phyloP scores from a whole-genome alignment of 2,113 vertebrate species.

The Notothenia coriiceps region DNA sequence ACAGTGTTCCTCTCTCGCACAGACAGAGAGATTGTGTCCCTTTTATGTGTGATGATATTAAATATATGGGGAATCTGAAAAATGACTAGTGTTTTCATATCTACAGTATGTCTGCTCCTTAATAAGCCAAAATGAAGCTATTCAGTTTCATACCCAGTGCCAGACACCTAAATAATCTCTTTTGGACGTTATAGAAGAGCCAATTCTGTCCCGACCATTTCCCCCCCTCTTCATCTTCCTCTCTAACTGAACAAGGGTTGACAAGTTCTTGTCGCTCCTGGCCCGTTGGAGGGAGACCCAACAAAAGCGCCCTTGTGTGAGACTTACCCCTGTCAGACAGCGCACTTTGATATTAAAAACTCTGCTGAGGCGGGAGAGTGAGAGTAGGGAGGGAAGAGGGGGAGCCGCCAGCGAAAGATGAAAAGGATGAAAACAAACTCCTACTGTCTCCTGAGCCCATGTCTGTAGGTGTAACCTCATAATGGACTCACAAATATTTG shows the following conservation, averaged over 20 bases:
- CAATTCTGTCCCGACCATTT: slow-evolving; percentile 60
- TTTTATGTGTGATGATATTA: slow-evolving; percentile 55
- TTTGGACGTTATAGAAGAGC: slow-evolving; percentile 73
- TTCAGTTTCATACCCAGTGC: slow-evolving; percentile 81
- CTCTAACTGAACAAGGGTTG: slow-evolving; percentile 77
- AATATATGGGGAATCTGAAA: slow-evolving; percentile 71
- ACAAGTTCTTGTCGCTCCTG: slow-evolving; percentile 83
- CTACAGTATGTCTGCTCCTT: slow-evolving; percentile 60
- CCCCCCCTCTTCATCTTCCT: slow-evolving; percentile 68
- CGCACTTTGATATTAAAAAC: slow-evolving; percentile 88
- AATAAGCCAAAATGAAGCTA: slow-evolving; percentile 84
- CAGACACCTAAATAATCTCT: slow-evolving; percentile 80
- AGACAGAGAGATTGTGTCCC: slow-evolving; percentile 52
- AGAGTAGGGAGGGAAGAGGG: slow-evolving; percentile 46
- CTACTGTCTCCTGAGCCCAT: slow-evolving; percentile 79
- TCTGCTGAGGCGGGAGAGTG: slow-evolving; percentile 46
- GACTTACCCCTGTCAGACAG: slow-evolving; percentile 81
- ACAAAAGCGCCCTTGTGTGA: slow-evolving; percentile 74
- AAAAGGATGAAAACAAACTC: slow-evolving; percentile 87
- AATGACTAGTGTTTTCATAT: slow-evolving; percentile 77
- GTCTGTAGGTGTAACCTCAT: slow-evolving; percentile 85
- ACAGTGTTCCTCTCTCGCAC: slow-evolving; percentile 30
- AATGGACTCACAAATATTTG: slow-evolving; percentile 86
- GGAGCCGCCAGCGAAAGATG: slow-evolving; percentile 74
- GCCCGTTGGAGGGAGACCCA: slow-evolving; percentile 70